Evolutionary conservation across 1,140 invertebrate genomes (phyloP).

Genomic region (Drosophila teissieri): DNA sequence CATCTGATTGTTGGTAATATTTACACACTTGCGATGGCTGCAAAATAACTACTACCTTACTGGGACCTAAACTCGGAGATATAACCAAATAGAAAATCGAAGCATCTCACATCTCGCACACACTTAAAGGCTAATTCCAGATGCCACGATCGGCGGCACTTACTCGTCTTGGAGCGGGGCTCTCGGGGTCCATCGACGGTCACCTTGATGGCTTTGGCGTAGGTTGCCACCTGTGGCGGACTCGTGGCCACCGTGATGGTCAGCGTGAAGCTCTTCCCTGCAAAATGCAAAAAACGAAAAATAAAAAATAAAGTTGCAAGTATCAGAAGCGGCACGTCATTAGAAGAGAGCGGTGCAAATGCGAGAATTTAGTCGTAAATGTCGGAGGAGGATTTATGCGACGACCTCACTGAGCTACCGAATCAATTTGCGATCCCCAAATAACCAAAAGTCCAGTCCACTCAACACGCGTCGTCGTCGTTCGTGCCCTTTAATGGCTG

Average conservation of each 20-base stretch:
- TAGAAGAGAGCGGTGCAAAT: constrained; percentile 16
- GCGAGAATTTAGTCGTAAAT: constrained; percentile 48
- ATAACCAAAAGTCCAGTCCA: constrained; percentile 25
- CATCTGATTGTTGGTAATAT: constrained; percentile 4
- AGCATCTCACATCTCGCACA: neutral
- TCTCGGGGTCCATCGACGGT: constrained; percentile 99
- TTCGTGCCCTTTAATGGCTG: constrained; percentile 10
- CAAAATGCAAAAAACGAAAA: constrained; percentile 28
- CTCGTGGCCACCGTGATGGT: constrained; percentile 96
- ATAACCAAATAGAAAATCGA: too few relatives aligned
- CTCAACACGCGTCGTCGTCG: constrained; percentile 21
- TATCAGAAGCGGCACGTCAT: constrained; percentile 8
- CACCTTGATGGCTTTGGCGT: constrained; percentile 99
- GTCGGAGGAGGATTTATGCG: constrained; percentile 67
- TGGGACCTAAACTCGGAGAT: too few relatives aligned
- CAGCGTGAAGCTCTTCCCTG: constrained; percentile 98
- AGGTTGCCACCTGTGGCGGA: constrained; percentile 97
- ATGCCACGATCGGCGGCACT: constrained; percentile 85
- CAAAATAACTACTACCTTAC: neutral
- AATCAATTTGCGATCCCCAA: constrained; percentile 64
- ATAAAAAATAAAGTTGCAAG: neutral
- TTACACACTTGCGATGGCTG: constrained; percentile 1
- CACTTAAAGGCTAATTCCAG: neutral
- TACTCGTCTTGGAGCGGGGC: constrained; percentile 98
- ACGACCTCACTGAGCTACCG: constrained; percentile 60